These are phyloP conservation scores for Cotesia chilonis DNA, from an alignment of 1,140 invertebrate species.

Conservation along the genomic window DNA sequence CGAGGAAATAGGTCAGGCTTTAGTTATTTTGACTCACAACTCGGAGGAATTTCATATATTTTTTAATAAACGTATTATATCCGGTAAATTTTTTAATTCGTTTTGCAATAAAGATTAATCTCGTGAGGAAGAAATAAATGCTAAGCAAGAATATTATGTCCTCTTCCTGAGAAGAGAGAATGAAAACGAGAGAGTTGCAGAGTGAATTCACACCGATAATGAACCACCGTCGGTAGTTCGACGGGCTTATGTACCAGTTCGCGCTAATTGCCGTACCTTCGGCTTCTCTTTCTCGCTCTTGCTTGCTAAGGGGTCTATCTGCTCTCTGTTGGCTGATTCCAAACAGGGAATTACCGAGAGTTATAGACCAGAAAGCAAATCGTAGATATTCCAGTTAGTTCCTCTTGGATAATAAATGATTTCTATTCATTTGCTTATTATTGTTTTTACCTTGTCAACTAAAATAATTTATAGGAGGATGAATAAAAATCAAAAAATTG, in stretches of 20 bases:
- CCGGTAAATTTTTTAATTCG: background rate
- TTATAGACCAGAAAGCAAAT: conserved; percentile 15
- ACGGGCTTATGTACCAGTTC: conserved; percentile 22
- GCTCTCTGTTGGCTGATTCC: background rate
- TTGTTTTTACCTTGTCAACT: background rate
- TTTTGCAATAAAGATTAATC: background rate
- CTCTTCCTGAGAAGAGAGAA: background rate
- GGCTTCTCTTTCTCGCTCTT: background rate
- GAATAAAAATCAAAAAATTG: too few relatives aligned
- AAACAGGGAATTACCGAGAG: conserved; percentile 5
- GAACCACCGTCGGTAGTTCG: conserved; percentile 21
- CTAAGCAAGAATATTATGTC: conserved; percentile 11
- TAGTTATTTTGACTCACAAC: too few relatives aligned
- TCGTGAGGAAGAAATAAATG: conserved; percentile 1
- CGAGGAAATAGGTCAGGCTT: too few relatives aligned
- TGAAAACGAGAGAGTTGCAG: conserved; percentile 11
- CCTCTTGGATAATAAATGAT: background rate
- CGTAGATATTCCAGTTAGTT: background rate
- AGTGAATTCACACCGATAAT: conserved; percentile 30
- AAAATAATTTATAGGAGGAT: too few relatives aligned
- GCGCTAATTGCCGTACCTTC: conserved; percentile 26
- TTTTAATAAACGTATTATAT: background rate
- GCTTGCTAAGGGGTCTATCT: too few relatives aligned
- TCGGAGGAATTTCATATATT: too few relatives aligned
- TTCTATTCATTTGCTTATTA: conserved; percentile 4